These are phyloP conservation scores for Drosophila mettleri DNA, from an alignment of 2,888 invertebrate genomes.

Conservation along the genomic window DNA sequence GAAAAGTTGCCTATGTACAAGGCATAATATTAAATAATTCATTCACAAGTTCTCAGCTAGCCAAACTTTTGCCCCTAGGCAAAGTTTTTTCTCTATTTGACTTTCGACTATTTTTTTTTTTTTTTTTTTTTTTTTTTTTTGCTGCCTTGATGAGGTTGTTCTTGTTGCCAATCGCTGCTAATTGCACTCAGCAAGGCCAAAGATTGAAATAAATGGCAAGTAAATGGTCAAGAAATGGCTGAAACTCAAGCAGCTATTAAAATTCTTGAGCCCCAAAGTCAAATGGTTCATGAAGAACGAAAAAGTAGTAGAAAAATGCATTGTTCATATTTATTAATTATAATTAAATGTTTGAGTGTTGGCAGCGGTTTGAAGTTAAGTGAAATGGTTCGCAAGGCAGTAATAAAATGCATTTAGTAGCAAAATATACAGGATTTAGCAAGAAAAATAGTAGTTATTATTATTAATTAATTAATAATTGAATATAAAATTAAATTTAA, in stretches of 20 bases:
- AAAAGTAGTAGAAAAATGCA: neutral
- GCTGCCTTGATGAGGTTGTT: conserved; percentile 56
- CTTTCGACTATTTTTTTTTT: conserved; percentile 44
- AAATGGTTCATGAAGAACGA: neutral
- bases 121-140: neutral
- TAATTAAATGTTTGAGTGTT: neutral
- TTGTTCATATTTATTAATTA: neutral
- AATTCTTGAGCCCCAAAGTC: conserved; percentile 18
- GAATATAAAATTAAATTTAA: neutral
- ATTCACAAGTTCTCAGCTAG: conserved; percentile 56
- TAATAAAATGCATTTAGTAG: neutral
- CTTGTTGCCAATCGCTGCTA: conserved; percentile 60
- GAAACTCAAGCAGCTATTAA: conserved; percentile 18
- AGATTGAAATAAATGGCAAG: conserved; percentile 28
- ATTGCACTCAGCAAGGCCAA: conserved; percentile 42
- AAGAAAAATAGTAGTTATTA: neutral
- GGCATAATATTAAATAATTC: conserved; percentile 68
- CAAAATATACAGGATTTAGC: too few relatives aligned
- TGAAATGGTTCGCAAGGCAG: too few relatives aligned
- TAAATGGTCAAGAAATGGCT: conserved; percentile 19
- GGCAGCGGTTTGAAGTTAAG: neutral
- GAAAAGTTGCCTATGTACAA: conserved; percentile 31
- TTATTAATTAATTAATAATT: neutral
- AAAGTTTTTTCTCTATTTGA: conserved; percentile 45
- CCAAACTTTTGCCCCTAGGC: conserved; percentile 36